Base-by-base conservation (phyloP, 2,888 invertebrate species). In the Odontomyia ornata region DNA sequence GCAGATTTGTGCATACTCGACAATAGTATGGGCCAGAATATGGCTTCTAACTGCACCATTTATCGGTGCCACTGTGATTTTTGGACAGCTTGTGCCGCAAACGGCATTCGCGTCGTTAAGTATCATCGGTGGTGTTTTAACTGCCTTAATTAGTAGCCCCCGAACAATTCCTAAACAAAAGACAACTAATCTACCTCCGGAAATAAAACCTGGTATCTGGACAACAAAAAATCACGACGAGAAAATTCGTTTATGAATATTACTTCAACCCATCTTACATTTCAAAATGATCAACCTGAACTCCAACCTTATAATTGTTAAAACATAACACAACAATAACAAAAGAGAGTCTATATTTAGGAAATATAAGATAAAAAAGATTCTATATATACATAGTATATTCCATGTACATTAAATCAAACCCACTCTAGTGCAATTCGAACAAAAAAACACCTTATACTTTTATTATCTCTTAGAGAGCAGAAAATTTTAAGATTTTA, bases 21-120 rank as follows among this genome's bases (percentile, higher is more conserved):
- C 87, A 27, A 86, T 86, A 73, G 86, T 86, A 69, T 87, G 86
- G 86, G 87, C 87, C 28, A 83, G 87, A 11, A 85, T 86, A 76
- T 87, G 86, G 86, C 83, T 87, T 1, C 80, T 87, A 52, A 84
- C 84, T 3, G 87, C 86, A n/a, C 87, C 87, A 28, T 87, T 87
- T 76, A 82, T 87, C 65, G 87, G 86, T 11, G 85, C 86, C 18
- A 85, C 85, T 28, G 83, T 85, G 21, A 84, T 86, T 75, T 83
- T 86, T 80, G 86, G 85, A 23, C 84, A 85, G 76, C 80, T 86
- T 1, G 82, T 87, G 79, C 87, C 87, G 13, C 86, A 86, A 81
- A 85, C 86, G 30, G 82, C 84, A 75, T 87, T 80, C 30, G 85
- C 86, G 18, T 83, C 86, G 15, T 80, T 86, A 62, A 83, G 85